A percentile compares a stretch with the other conserved stretches of the same genome.
These are phyloP conservation scores for Pituophis catenifer DNA, from an alignment of 2,113 vertebrate species.

Conservation along the genomic window DNA sequence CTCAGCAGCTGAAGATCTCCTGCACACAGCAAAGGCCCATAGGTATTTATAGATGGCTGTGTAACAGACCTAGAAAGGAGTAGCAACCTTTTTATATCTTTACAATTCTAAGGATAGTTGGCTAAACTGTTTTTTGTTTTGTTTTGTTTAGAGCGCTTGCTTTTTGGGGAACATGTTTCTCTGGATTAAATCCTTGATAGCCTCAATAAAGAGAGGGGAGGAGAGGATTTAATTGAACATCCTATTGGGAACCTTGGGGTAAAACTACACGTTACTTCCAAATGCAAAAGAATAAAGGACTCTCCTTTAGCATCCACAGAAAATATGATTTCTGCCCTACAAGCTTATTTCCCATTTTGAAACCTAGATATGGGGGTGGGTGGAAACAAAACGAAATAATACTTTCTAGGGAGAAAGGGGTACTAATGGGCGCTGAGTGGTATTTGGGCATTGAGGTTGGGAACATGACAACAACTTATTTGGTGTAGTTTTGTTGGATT, in stretches of 20 bases:
- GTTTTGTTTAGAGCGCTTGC: not conserved
- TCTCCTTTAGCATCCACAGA: not conserved
- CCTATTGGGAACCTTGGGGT: not conserved
- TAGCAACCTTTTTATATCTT: not conserved
- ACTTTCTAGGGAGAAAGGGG: not conserved
- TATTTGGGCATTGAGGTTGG: not conserved
- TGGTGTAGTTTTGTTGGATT: not conserved
- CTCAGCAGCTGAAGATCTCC: not conserved
- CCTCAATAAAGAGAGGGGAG: not conserved
- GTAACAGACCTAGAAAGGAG: not conserved
- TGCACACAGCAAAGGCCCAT: not conserved
- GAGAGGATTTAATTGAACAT: not conserved
- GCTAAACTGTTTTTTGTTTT: not conserved
- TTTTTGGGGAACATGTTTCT: not conserved
- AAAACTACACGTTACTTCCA: not conserved
- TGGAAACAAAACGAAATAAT: not conserved
- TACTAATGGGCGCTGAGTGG: not conserved
- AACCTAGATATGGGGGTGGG: not conserved
- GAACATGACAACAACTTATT: not conserved
- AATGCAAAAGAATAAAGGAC: not conserved
- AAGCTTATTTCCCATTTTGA: not conserved
- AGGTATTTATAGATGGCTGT: not conserved
- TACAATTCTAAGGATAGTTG: not conserved
- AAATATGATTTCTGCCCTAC: not conserved
- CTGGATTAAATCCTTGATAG: not conserved